These are phyloP conservation scores for Archips xylosteana DNA, from an alignment of 2,888 invertebrate species.

Conservation along the genomic window DNA sequence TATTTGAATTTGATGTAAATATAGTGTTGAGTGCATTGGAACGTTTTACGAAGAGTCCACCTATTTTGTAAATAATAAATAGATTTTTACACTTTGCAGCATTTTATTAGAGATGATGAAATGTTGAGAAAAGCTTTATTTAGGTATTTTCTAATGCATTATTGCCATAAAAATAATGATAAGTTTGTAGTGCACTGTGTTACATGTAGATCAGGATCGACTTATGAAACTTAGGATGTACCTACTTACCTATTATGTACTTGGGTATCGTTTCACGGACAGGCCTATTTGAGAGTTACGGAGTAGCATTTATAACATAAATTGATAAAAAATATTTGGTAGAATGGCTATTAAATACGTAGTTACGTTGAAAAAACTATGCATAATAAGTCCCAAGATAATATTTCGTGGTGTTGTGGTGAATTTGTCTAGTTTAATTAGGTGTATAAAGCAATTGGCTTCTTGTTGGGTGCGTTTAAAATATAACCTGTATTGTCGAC, in stretches of 20 bases:
- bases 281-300: constrained; percentile 15
- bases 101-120: constrained; percentile 60
- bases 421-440: too few relatives aligned
- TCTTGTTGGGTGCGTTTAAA: too few relatives aligned
- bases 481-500: too few relatives aligned
- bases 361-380: background rate
- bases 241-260: background rate
- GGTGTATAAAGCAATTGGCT: too few relatives aligned
- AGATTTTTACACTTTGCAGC: constrained; percentile 80
- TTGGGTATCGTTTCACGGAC: constrained; percentile 1
- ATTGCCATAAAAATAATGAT: constrained; percentile 68
- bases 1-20: constrained; percentile 54
- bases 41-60: constrained; percentile 83
- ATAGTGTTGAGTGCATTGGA: constrained; percentile 75
- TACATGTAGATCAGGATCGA: constrained; percentile 33
- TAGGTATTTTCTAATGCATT: constrained; percentile 69
- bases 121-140: constrained; percentile 77
- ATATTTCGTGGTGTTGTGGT: too few relatives aligned
- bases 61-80: constrained; percentile 82
- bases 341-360: too few relatives aligned
- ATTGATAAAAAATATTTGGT: background rate
- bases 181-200: constrained; percentile 46
- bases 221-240: constrained; percentile 19
- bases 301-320: background rate
- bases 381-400: background rate